Conservation (phyloP, 2,113 vertebrate species). For the Electrona antarctica region DNA sequence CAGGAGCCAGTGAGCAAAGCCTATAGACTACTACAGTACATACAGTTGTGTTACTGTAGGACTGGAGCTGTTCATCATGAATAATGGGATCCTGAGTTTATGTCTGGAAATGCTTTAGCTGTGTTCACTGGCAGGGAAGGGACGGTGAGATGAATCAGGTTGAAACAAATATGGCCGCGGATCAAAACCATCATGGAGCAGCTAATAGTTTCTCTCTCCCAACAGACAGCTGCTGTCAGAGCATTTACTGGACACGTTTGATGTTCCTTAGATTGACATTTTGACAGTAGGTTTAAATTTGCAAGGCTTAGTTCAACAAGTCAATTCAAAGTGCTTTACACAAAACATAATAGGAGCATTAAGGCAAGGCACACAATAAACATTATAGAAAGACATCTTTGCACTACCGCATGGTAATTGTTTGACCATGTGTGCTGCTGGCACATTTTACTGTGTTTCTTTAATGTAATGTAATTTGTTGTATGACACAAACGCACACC, state of each 20-base stretch:
- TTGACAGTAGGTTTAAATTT: background rate
- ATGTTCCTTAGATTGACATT: background rate
- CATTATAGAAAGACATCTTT: too few species aligned
- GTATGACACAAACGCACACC: too few species aligned
- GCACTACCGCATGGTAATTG: too few species aligned
- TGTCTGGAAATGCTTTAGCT: slow-evolving; percentile 7
- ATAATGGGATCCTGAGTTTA: slow-evolving; percentile 4
- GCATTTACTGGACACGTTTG: background rate
- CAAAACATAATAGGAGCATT: too few species aligned
- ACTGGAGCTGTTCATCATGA: background rate
- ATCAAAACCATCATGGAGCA: background rate
- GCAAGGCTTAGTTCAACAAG: background rate
- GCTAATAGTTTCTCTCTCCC: too few species aligned
- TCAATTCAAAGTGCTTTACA: too few species aligned
- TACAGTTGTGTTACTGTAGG: background rate
- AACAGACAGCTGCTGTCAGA: background rate
- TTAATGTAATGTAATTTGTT: too few species aligned
- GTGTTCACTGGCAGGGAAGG: slow-evolving; percentile 1
- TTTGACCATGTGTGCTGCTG: too few species aligned
- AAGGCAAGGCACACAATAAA: too few species aligned
- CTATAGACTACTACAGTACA: slow-evolving; percentile 7
- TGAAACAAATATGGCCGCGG: background rate
- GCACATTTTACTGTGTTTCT: too few species aligned
- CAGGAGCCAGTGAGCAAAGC: slow-evolving; percentile 50
- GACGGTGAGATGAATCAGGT: background rate